A percentile compares a stretch with the other conserved stretches of the same genome.
phyloP scores from a whole-genome alignment of 2,113 vertebrate genomes.

The Willisornis vidua region DNA sequence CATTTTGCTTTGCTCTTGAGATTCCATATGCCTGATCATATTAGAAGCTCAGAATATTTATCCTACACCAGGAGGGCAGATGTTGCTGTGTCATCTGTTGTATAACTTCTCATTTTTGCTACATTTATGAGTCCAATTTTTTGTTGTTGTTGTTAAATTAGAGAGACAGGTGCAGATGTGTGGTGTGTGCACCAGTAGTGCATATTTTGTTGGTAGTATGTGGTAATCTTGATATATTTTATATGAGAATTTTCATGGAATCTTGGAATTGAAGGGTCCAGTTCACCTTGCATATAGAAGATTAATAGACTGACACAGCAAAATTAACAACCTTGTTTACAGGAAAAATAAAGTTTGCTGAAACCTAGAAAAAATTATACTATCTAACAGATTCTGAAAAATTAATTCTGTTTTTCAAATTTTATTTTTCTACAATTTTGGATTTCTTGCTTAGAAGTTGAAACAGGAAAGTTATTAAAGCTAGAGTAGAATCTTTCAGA shows the following conservation, averaged over 20 bases:
- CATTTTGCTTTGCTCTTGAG: not conserved
- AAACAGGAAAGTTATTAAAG: not conserved
- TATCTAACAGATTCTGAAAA: not conserved
- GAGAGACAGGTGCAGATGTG: not conserved
- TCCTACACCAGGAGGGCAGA: not conserved
- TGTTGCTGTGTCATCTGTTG: not conserved
- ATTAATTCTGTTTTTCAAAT: not conserved
- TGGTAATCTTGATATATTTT: not conserved
- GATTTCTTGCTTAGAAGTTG: not conserved
- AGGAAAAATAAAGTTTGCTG: not conserved
- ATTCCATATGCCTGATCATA: conserved; percentile 10
- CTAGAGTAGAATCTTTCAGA: not conserved
- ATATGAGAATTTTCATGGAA: not conserved
- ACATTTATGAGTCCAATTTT: not conserved
- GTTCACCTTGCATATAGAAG: not conserved
- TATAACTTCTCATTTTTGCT: not conserved
- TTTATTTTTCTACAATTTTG: not conserved
- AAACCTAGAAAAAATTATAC: not conserved
- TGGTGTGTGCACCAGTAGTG: not conserved
- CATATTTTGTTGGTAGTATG: not conserved
- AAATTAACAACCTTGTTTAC: not conserved
- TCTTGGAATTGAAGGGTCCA: not conserved
- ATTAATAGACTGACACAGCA: not conserved
- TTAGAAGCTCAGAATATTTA: conserved; percentile 12
- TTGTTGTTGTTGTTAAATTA: conserved; percentile 9